Evolutionary conservation across 92 coral and sea anemone species (phyloP), one percentile per base, ranked within the genome.

Genomic region (Epizoanthus stellaris): DNA sequence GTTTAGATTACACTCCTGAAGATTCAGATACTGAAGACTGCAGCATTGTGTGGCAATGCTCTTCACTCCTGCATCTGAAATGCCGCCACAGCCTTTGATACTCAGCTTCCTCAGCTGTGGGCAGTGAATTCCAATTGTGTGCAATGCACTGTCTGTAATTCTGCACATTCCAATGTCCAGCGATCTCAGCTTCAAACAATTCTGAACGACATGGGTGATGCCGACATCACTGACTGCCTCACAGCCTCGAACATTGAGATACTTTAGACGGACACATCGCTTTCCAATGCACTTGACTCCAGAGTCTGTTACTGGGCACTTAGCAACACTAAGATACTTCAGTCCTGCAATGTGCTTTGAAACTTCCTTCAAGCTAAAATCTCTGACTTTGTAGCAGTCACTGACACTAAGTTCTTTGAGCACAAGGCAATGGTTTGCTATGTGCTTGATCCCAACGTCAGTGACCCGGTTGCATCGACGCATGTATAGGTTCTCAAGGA

Each of bases 91-190:
- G 4, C 99, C 98, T 77, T 91, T 89, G 39, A 96, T 89, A 45
- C 99, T 96, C 52, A 96, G 95, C 63, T 95, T 95, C 89, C 90
- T 95, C 67, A 96, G 89, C 93, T 96, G 99, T 66, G 99, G 99
- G 77, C 99, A 96, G 79, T 96, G 99, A 63, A 96, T 96, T 45
- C 97, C 97, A 36, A 96, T 89, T 5, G 98, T 91, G 72, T 95
- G 94, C 85, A 96, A 69, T 5, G 87, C 94, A 82, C 75, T 95
- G 92, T 96, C 98, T 67, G 99, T 96, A 72, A 96, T 91, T 82
- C 93, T 93, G 77, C 99, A 96, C 91, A 94, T 96, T 8, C 99
- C 99, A 64, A 92, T 91, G 88, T 96, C 99, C 65, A 96, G 79
- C 34, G 99, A 96, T 62, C 99, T 80, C 88, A 96, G 86, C 88